These are phyloP conservation scores for Dallia pectoralis DNA, from an alignment of 2,797 vertebrate genomes.

Conservation along the genomic window DNA sequence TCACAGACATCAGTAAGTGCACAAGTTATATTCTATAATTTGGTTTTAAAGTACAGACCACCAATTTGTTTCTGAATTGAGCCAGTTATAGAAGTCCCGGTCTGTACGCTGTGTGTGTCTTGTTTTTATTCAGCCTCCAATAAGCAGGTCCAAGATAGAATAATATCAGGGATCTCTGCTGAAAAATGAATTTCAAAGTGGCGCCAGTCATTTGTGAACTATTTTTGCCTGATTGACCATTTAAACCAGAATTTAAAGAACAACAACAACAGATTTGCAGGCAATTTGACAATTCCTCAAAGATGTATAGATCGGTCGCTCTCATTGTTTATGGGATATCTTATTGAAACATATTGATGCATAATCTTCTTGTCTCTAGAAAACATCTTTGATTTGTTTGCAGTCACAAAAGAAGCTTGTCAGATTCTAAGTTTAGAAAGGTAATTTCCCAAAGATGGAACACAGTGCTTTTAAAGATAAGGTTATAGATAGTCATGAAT, in stretches of 20 bases:
- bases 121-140: constrained; percentile 60
- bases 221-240: constrained; percentile 58
- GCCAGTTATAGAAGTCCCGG: constrained; percentile 55
- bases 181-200: constrained; percentile 75
- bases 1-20: constrained; percentile 50
- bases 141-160: constrained; percentile 58
- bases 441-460: too few species aligned
- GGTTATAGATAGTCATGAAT: too few species aligned
- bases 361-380: not conserved
- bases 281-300: constrained; percentile 42
- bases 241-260: constrained; percentile 54
- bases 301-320: constrained; percentile 37
- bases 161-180: constrained; percentile 64
- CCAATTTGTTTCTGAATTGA: constrained; percentile 41
- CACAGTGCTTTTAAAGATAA: not conserved
- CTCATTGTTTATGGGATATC: constrained; percentile 35
- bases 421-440: too few species aligned
- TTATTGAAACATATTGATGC: constrained; percentile 15
- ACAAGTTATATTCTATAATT: constrained; percentile 39
- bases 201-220: constrained; percentile 57
- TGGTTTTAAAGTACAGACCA: constrained; percentile 52
- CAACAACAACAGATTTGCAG: constrained; percentile 33
- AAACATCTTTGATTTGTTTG: not conserved
- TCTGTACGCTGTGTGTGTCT: constrained; percentile 43
- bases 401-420: not conserved